phyloP scores from a whole-genome alignment of 1,140 invertebrate species.

The Penaeus japonicus region DNA sequence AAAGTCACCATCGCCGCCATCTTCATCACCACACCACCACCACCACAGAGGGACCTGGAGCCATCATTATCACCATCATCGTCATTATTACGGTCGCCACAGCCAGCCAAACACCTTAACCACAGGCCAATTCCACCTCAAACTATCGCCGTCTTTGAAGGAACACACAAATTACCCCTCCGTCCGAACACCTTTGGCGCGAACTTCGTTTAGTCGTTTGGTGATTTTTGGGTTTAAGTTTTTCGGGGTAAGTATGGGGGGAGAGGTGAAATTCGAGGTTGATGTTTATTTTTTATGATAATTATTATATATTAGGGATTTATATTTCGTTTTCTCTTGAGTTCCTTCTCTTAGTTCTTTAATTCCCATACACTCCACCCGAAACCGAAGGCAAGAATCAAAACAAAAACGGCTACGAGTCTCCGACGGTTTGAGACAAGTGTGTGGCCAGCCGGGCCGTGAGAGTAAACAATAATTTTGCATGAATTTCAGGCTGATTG shows the following conservation, averaged over 20 bases:
- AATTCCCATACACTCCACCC: background rate
- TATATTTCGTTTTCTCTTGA: too few species aligned
- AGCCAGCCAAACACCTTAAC: background rate
- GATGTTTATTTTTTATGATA: too few species aligned
- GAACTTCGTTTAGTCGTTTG: too few species aligned
- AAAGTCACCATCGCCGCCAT: background rate
- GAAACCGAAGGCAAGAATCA: background rate
- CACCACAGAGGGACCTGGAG: background rate
- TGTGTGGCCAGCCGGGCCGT: constrained; percentile 6
- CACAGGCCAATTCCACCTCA: constrained; percentile 8
- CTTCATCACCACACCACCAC: background rate
- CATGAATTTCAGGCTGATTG: constrained; percentile 51
- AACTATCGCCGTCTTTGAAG: background rate
- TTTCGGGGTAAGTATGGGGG: too few species aligned
- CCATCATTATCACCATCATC: background rate
- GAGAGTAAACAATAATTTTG: constrained; percentile 54
- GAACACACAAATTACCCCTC: constrained; percentile 25
- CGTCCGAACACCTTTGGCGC: too few species aligned
- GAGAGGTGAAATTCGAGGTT: too few species aligned
- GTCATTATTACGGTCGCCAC: constrained; percentile 3
- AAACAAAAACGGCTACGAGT: background rate
- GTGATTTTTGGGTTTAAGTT: too few species aligned
- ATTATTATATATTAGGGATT: too few species aligned
- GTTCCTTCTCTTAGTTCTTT: too few species aligned
- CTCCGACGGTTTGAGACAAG: background rate